Evolutionary conservation across 2,888 invertebrate genomes (phyloP), one percentile per base, ranked within the genome.

Genomic region (Tenthredo notha): DNA sequence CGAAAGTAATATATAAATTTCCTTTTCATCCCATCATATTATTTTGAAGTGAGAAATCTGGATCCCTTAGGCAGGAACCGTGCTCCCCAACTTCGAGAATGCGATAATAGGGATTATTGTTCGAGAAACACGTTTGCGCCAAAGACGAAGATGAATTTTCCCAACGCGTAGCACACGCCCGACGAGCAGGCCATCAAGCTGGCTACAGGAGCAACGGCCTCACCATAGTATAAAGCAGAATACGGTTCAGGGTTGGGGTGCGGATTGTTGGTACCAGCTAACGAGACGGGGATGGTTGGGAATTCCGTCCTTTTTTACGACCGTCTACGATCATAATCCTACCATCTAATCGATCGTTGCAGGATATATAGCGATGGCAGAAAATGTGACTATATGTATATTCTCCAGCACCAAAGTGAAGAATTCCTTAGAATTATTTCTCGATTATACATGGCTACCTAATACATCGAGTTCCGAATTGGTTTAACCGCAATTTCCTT

Each of bases 91-190:
- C 18, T 40, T 61, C 58, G 33, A 61, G 61, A 61, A 80, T n/a
- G 40, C 80, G 74, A 58, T 87, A 86, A 88, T 86, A 78, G 86
- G 86, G 85, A 87, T 88, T 88, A 88, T 89, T 87, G 85, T 86
- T 80, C 86, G 86, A 84, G 84, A 86, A 88, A 86, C 86, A 86
- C 86, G 85, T 84, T 72, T 86, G 77, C 84, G 85, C 84, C 77
- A 70, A 84, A 67, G 85, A 85, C 83, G 86, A 86, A 86, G 86
- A 87, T 82, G 85, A 86, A 87, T 84, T 75, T 84, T 29, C 70
- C 61, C 21, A 37, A 40, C 80, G 80, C 80, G 21, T 37, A 61
- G 61, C 21, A 40, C 61, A 80, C 80, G 40, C 80, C 40, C 58
- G 40, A n/a, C 58, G 21, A 61, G 40, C 74, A 61, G 58, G 61